Percentiles rank a stretch among this genome's conserved stretches.
Evolutionary conservation across 2,113 vertebrate genomes (phyloP).

Genomic region (Romanogobio albipinnatus): DNA sequence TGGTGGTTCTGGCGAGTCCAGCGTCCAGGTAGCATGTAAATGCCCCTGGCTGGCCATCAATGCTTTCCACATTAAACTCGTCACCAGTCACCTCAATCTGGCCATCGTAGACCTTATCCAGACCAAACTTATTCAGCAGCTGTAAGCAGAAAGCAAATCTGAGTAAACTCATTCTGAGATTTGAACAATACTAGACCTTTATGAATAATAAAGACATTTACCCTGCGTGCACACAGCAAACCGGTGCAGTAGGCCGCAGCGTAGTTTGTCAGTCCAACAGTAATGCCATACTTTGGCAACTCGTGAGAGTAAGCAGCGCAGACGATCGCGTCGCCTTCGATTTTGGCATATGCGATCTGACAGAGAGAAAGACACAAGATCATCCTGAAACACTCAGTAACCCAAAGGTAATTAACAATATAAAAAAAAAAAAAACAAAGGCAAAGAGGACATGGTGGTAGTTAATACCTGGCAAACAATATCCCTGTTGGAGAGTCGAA

Average conservation of each 20-base stretch:
- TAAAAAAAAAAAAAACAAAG: not conserved
- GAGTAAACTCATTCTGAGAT: not conserved
- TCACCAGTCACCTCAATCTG: slow-evolving; percentile 96
- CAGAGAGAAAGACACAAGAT: slow-evolving; percentile 28
- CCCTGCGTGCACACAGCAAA: slow-evolving; percentile 94
- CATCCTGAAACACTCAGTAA: not conserved
- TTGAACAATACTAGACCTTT: not conserved
- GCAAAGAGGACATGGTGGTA: not conserved
- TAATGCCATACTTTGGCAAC: slow-evolving; percentile 91
- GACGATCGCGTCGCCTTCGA: slow-evolving; percentile 97
- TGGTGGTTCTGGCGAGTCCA: slow-evolving; percentile 95
- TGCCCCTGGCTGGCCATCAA: slow-evolving; percentile 92
- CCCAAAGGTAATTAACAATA: not conserved
- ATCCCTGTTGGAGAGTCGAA: slow-evolving; percentile 96
- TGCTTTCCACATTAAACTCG: slow-evolving; percentile 98
- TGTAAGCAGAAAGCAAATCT: slow-evolving; percentile 62
- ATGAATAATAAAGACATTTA: slow-evolving; percentile 63
- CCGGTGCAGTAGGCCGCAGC: slow-evolving; percentile 97
- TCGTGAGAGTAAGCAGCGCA: slow-evolving; percentile 97
- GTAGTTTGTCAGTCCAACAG: slow-evolving; percentile 96
- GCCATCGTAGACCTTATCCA: slow-evolving; percentile 98
- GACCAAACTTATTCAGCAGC: slow-evolving; percentile 95
- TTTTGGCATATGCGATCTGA: slow-evolving; percentile 97
- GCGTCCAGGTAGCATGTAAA: slow-evolving; percentile 98
- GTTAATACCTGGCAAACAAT: slow-evolving; percentile 94